Conservation (phyloP, 1,140 invertebrate species). For the Dolichoris vasculosae region DNA sequence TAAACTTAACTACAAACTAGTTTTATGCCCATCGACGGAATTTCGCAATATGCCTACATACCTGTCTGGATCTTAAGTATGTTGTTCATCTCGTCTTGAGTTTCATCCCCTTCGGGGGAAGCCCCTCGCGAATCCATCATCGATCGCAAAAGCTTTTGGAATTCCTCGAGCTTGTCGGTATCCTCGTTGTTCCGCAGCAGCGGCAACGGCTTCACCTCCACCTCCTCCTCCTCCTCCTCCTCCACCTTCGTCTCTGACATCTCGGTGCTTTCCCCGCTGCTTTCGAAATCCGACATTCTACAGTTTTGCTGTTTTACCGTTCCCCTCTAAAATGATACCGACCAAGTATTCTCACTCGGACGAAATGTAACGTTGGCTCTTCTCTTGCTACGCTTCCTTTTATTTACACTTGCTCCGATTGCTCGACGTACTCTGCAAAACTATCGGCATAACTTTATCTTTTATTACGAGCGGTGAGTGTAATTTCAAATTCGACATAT, state of each 20-base stretch:
- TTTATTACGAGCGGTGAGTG: neutral
- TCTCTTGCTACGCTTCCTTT: neutral
- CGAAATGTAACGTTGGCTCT: neutral
- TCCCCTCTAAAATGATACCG: neutral
- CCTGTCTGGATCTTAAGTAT: slow-evolving; percentile 32
- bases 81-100: slow-evolving; percentile 56
- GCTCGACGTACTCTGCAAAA: neutral
- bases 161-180: slow-evolving; percentile 68
- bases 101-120: slow-evolving; percentile 62
- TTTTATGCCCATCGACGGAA: neutral
- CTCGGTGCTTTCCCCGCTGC: slow-evolving; percentile 52
- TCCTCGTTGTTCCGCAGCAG: slow-evolving; percentile 55
- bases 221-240: no score
- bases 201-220: slow-evolving; percentile 50
- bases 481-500: neutral
- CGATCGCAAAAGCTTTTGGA: slow-evolving; percentile 67
- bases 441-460: neutral
- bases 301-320: neutral
- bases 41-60: slow-evolving; percentile 12
- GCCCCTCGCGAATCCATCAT: slow-evolving; percentile 63
- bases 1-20: slow-evolving; percentile 10
- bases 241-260: slow-evolving; percentile 47
- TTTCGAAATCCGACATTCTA: slow-evolving; percentile 68
- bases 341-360: neutral
- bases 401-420: neutral